These are phyloP conservation scores for Melanotaenia duboulayi DNA, from an alignment of 2,113 vertebrate species.

Conservation along the genomic window DNA sequence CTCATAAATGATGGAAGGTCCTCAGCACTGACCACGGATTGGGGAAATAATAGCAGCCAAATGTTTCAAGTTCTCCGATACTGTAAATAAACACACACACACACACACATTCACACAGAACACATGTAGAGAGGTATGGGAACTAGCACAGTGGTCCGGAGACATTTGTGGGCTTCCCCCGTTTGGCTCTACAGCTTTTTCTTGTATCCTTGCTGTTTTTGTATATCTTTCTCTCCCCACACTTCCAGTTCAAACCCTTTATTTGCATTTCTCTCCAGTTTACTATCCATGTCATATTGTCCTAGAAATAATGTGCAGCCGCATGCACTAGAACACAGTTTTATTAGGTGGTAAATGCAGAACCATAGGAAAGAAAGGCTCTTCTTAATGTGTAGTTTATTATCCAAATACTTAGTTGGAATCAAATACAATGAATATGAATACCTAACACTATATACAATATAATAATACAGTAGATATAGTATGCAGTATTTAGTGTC, in stretches of 20 bases:
- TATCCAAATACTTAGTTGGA: no score
- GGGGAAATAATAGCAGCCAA: slow-evolving; percentile 78
- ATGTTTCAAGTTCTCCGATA: slow-evolving; percentile 72
- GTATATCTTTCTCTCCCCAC: neutral
- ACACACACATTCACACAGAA: slow-evolving; percentile 18
- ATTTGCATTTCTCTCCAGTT: neutral
- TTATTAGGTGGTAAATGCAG: neutral
- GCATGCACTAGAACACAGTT: slow-evolving; percentile 32
- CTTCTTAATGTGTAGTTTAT: no score
- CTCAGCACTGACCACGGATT: slow-evolving; percentile 64
- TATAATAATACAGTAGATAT: no score
- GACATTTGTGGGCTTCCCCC: slow-evolving; percentile 18
- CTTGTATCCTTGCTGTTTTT: slow-evolving; percentile 10
- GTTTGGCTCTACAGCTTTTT: neutral
- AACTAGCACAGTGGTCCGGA: slow-evolving; percentile 13
- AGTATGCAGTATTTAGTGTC: no score
- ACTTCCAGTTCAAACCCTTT: neutral
- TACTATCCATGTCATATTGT: neutral
- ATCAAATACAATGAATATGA: no score
- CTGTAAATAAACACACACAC: slow-evolving; percentile 68
- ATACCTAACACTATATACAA: no score
- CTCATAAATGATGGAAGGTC: slow-evolving; percentile 47
- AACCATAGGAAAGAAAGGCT: no score
- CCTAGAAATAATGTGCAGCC: slow-evolving; percentile 22
- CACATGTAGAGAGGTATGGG: slow-evolving; percentile 47